Evolutionary conservation across 2,797 vertebrate species (phyloP), one percentile per base, ranked within the genome.

Genomic region (Acropternis orthonyx): DNA sequence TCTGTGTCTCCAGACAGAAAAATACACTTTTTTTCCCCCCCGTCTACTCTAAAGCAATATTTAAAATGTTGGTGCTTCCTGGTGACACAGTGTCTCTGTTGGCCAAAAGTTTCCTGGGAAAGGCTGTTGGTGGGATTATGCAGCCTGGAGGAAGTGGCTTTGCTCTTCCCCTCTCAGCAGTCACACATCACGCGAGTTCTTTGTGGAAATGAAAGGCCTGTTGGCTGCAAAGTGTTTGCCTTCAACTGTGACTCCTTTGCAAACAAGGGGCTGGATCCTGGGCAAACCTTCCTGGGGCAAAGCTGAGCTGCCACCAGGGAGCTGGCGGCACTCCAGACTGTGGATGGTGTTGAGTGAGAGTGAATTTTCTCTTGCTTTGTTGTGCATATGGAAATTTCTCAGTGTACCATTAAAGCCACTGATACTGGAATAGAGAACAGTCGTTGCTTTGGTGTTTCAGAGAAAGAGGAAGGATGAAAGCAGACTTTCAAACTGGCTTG

Each of bases 401-500:
- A n/a, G 52, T 19, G 34, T 21, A 6, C 9, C 54, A 9, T 5
- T 7, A 18, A 78, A 36, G 21, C 21, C 27, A 8, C 17, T 6
- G 72, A 5, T 7, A 1, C n/a, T n/a, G 18, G 54, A 7, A 11
- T 4, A 24, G 62, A 19, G 43, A 66, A 4, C 44, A 7, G 72
- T 1, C 41, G 8, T n/a, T 66, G 49, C 58, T 80, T 36, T 37
- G 78, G 26, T 41, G 15, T 24, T 52, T 30, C 2, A 1, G n/a
- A 22, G 59, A 46, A 90, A 83, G 83, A n/a, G 74, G 49, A 83
- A 83, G 43, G 76, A 9, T 46, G 65, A 65, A 39, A 65, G 59
- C 3, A 23, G 0, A 0, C 23, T 73, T 51, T 48, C 26, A 9
- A 2, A 86, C 58, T 0, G 24, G 3, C 22, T 14, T 39, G 2